Evolutionary conservation across 1,140 invertebrate genomes (phyloP).

Genomic region (Brachionus asplanchnoidis): DNA sequence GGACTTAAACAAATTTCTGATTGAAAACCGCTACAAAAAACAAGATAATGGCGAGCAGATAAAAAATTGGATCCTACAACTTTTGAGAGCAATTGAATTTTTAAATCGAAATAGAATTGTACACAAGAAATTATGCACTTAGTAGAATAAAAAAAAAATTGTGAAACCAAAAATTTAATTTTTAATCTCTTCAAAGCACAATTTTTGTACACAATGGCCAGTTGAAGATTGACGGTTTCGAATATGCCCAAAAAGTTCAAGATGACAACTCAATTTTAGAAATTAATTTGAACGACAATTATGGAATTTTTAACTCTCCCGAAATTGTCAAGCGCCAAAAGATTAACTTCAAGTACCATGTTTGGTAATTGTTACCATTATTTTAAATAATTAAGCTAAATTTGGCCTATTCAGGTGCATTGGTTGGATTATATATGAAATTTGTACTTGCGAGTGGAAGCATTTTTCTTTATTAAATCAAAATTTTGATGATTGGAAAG

Average conservation of each 20-base stretch:
- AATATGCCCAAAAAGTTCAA: neutral
- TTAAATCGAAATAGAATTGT: conserved; percentile 23
- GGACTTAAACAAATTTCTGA: conserved; percentile 18
- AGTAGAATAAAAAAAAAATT: neutral
- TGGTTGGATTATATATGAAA: conserved; percentile 40
- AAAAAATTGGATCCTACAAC: conserved; percentile 32
- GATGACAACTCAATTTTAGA: neutral
- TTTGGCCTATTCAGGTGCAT: neutral
- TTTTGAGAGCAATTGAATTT: conserved; percentile 4
- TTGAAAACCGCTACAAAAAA: neutral
- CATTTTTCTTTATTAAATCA: neutral
- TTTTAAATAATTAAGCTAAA: neutral
- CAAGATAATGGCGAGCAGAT: conserved; percentile 19
- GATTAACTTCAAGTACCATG: conserved; percentile 32
- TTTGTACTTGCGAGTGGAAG: conserved; percentile 33
- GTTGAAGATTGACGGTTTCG: conserved; percentile 11
- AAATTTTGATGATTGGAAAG: conserved; percentile 26
- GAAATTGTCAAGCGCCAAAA: neutral
- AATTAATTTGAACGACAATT: neutral
- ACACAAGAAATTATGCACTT: conserved; percentile 33
- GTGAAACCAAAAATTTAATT: neutral
- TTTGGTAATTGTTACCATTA: neutral
- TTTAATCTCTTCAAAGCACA: neutral
- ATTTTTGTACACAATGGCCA: conserved; percentile 30
- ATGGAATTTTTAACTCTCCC: conserved; percentile 11